Evolutionary conservation across 1,140 invertebrate species (phyloP).

Genomic region (Cotesia glomerata): DNA sequence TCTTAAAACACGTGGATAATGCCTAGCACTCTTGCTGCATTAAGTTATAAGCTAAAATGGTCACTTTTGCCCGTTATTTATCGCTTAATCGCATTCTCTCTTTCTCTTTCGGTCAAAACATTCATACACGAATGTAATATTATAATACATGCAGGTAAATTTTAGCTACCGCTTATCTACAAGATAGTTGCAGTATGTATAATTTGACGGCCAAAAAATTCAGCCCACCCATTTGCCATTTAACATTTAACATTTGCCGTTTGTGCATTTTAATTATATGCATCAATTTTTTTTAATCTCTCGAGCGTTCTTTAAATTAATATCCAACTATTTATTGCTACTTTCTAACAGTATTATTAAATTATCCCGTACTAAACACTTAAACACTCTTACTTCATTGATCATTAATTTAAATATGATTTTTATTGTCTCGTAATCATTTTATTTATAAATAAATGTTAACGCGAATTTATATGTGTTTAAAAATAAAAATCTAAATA

Average conservation of each 20-base stretch:
- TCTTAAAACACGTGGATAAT: constrained; percentile 8
- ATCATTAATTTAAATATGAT: no score
- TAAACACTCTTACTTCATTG: no score
- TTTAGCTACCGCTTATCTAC: constrained; percentile 6
- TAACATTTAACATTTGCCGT: no score
- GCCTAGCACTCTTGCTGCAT: constrained; percentile 14
- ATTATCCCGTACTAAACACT: no score
- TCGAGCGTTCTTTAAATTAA: no score
- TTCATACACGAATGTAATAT: no score
- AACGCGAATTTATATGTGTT: no score
- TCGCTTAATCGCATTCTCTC: constrained; percentile 23
- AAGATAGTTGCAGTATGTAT: no score
- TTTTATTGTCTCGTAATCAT: no score
- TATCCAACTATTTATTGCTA: no score
- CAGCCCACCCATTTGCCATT: constrained; percentile 18
- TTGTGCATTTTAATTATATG: constrained; percentile 7
- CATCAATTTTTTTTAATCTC: neutral
- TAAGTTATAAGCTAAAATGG: constrained; percentile 33
- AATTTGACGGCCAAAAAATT: constrained; percentile 1
- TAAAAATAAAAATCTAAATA: neutral
- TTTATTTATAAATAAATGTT: no score
- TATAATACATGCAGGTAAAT: neutral
- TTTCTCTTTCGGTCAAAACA: neutral
- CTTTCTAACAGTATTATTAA: no score
- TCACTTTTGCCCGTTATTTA: constrained; percentile 30